Evolutionary conservation across 2,888 invertebrate genomes (phyloP).

Genomic region (Aleiodes alternator): DNA sequence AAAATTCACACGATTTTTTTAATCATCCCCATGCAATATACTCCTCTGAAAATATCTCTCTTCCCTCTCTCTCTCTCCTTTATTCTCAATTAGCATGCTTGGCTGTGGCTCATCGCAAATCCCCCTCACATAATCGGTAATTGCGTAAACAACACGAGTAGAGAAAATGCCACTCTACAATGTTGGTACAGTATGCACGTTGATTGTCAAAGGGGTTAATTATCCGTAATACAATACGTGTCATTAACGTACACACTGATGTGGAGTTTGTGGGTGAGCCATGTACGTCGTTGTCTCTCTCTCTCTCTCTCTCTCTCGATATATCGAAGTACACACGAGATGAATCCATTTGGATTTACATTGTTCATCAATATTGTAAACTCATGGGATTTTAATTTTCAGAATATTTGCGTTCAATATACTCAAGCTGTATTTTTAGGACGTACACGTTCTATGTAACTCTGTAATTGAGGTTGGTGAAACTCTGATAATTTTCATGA

Average conservation of each 20-base stretch:
- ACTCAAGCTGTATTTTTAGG: not conserved
- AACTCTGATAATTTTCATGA: conserved; percentile 12
- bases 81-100: conserved; percentile 41
- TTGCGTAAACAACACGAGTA: conserved; percentile 55
- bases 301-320: no score
- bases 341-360: no score
- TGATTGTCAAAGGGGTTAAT: conserved; percentile 59
- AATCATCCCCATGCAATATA: no score
- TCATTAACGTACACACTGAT: conserved; percentile 15
- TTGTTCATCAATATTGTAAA: no score
- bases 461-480: conserved; percentile 8
- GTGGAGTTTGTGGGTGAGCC: not conserved
- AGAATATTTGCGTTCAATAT: no score
- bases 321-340: no score
- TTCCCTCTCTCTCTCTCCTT: conserved; percentile 14
- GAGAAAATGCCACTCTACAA: conserved; percentile 46
- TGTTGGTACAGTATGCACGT: conserved; percentile 49
- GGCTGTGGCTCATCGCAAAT: conserved; percentile 40
- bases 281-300: conserved; percentile 9
- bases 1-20: not conserved
- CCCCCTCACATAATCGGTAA: conserved; percentile 55
- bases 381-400: no score
- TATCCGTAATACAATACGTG: conserved; percentile 53
- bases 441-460: not conserved
- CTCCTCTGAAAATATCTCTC: not conserved